phyloP scores from a whole-genome alignment of 2,888 invertebrate genomes.

The Antheraea assamensis region DNA sequence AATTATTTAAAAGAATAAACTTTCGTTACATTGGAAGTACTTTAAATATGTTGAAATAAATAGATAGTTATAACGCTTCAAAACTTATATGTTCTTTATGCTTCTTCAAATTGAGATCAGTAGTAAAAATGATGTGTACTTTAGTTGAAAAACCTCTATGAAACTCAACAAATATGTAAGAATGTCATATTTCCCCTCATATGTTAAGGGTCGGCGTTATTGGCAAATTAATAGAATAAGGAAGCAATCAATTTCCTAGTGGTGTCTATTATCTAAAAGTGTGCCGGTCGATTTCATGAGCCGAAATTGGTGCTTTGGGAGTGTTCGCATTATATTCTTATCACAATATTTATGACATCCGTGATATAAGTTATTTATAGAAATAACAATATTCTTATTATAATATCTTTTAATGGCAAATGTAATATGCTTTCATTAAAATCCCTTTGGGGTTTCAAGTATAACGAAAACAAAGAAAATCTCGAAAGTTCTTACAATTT shows the following conservation, averaged over 20 bases:
- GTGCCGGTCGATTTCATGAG: conserved; percentile 28
- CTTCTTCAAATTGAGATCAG: not conserved
- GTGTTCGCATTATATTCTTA: conserved; percentile 46
- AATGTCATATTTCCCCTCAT: not conserved
- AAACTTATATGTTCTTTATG: not conserved
- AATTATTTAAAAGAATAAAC: too few relatives aligned
- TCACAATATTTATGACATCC: not conserved
- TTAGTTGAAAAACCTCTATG: not conserved
- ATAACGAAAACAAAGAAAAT: not conserved
- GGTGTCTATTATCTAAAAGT: conserved; percentile 30
- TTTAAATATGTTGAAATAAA: too few relatives aligned
- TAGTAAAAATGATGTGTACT: not conserved
- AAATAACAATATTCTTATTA: not conserved
- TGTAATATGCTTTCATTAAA: conserved; percentile 3
- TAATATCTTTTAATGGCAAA: not conserved
- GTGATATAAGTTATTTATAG: not conserved
- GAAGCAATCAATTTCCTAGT: conserved; percentile 49
- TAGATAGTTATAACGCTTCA: too few relatives aligned
- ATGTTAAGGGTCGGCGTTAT: not conserved
- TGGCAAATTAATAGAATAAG: conserved; percentile 28
- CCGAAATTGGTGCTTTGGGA: conserved; percentile 38
- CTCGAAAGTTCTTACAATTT: conserved; percentile 9
- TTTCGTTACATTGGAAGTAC: too few relatives aligned
- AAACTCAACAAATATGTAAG: not conserved
- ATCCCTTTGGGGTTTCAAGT: conserved; percentile 11